Conservation (phyloP, 2,888 invertebrate genomes). For the Synanthedon myopaeformis region DNA sequence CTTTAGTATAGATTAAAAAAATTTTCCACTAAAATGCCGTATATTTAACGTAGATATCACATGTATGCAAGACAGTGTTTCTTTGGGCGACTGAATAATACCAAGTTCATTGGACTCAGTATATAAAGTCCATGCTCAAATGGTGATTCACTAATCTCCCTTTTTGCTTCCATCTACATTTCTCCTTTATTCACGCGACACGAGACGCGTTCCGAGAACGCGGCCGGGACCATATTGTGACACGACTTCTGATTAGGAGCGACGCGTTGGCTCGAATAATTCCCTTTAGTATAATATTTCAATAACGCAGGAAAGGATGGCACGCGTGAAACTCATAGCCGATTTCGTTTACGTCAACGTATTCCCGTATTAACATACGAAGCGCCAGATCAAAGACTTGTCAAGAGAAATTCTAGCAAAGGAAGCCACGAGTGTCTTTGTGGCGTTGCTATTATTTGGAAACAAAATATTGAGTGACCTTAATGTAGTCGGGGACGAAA, state of each 20-base stretch:
- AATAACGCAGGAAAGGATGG: slow-evolving; percentile 12
- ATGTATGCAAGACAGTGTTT: too few species aligned
- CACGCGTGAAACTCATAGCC: slow-evolving; percentile 14
- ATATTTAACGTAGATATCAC: too few species aligned
- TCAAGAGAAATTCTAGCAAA: slow-evolving; percentile 21
- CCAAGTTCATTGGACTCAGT: too few species aligned
- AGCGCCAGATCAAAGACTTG: slow-evolving; percentile 42
- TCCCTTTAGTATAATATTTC: slow-evolving; percentile 7
- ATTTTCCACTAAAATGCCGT: too few species aligned
- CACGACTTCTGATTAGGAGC: slow-evolving; percentile 48
- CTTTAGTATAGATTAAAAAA: too few species aligned
- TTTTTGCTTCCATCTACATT: slow-evolving; percentile 15
- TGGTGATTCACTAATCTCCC: too few species aligned
- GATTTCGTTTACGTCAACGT: slow-evolving; percentile 21
- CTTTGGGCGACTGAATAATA: too few species aligned
- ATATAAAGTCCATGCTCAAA: too few species aligned
- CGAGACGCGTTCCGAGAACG: slow-evolving; percentile 44
- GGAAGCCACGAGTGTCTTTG: slow-evolving; percentile 34
- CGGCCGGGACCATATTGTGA: slow-evolving; percentile 20
- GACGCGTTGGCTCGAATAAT: slow-evolving; percentile 30
- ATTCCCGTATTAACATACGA: slow-evolving; percentile 21
- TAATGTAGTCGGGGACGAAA: slow-evolving; percentile 28
- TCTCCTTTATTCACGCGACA: slow-evolving; percentile 45
- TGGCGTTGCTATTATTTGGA: slow-evolving; percentile 20
- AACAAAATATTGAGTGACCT: slow-evolving; percentile 46